Percentiles rank a stretch among this genome's conserved stretches.
Evolutionary conservation across 2,888 invertebrate genomes (phyloP).

Genomic region (Protodeltote pygarga): DNA sequence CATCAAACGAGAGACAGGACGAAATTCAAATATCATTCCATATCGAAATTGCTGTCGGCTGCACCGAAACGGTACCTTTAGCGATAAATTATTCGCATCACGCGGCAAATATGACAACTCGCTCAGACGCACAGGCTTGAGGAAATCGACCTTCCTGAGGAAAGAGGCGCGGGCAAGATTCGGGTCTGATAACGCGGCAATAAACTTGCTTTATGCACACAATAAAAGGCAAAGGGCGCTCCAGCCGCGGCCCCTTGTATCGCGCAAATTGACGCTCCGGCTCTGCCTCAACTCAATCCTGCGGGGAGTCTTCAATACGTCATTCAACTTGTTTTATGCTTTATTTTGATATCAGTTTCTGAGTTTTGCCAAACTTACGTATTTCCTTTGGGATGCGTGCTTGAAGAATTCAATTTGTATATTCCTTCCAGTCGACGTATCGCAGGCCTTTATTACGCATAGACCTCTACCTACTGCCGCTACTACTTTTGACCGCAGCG

Average conservation of each 20-base stretch:
- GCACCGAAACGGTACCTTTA: conserved; percentile 28
- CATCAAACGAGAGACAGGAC: conserved; percentile 9
- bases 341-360: conserved; percentile 36
- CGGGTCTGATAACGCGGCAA: conserved; percentile 57
- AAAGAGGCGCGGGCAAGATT: conserved; percentile 22
- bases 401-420: conserved; percentile 10
- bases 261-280: conserved; percentile 31
- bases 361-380: conserved; percentile 11
- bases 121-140: conserved; percentile 12
- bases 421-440: too few relatives aligned
- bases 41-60: conserved; percentile 17
- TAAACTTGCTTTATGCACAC: conserved; percentile 62
- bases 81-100: conserved; percentile 46
- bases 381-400: conserved; percentile 9
- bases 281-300: conserved; percentile 15
- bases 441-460: too few relatives aligned
- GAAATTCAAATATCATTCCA: conserved; percentile 30
- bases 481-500: too few relatives aligned
- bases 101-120: conserved; percentile 36
- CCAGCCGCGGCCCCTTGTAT: conserved; percentile 17
- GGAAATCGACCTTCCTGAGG: conserved; percentile 24
- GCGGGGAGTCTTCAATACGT: conserved; percentile 29
- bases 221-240: conserved; percentile 52
- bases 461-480: too few relatives aligned
- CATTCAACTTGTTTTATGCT: conserved; percentile 30